A percentile compares a stretch with the other conserved stretches of the same genome.
phyloP scores from a whole-genome alignment of 2,113 vertebrate genomes.

The Hippocampus guttulatus region DNA sequence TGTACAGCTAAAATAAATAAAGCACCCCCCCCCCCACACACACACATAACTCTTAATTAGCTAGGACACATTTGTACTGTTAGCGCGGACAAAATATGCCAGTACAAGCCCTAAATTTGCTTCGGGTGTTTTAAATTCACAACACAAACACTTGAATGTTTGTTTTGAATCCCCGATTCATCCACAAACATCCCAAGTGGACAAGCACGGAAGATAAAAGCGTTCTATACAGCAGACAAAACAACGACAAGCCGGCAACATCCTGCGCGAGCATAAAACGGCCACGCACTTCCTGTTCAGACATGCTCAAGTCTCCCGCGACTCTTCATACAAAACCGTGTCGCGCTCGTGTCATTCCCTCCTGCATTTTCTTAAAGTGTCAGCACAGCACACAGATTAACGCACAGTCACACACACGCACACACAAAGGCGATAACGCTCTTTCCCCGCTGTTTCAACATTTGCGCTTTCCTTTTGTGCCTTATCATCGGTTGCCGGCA shows the following conservation, averaged over 20 bases:
- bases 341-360: not conserved
- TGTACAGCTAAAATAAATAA: too few relatives aligned
- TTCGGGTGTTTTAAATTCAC: not conserved
- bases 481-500: not conserved
- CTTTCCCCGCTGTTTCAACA: not conserved
- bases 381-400: not conserved
- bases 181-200: conserved; percentile 15
- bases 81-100: not conserved
- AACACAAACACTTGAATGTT: not conserved
- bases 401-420: not conserved
- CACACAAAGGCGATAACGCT: not conserved
- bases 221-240: conserved; percentile 24
- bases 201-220: conserved; percentile 19
- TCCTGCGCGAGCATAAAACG: not conserved
- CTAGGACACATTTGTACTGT: not conserved
- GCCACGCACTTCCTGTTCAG: not conserved
- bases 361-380: not conserved
- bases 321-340: not conserved
- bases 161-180: not conserved
- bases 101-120: not conserved
- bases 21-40: too few relatives aligned
- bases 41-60: not conserved
- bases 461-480: not conserved
- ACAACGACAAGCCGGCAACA: not conserved
- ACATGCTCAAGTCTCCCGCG: conserved; percentile 3